phyloP scores from a whole-genome alignment of 2,888 invertebrate genomes.

The Physocephala rufipes region DNA sequence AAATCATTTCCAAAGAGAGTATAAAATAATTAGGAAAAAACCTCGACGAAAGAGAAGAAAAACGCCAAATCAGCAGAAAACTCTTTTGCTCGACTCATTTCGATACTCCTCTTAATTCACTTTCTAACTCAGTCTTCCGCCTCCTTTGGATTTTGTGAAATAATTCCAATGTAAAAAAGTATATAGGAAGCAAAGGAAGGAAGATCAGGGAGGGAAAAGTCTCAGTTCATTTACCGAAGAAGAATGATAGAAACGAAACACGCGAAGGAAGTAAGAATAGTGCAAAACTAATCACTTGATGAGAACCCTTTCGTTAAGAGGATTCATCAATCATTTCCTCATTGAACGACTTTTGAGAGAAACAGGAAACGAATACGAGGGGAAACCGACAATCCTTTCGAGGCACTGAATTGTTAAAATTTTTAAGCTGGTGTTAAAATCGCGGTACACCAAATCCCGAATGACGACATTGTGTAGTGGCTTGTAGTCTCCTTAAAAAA shows the following conservation, averaged over 20 bases:
- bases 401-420: too few relatives aligned
- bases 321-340: slow-evolving; percentile 39
- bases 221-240: not conserved
- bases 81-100: not conserved
- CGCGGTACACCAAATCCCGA: too few relatives aligned
- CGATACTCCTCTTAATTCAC: not conserved
- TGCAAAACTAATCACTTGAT: slow-evolving; percentile 40
- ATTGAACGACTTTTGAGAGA: not conserved
- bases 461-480: too few relatives aligned
- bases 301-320: slow-evolving; percentile 32
- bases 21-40: not conserved
- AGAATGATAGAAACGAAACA: not conserved
- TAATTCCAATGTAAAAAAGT: slow-evolving; percentile 21
- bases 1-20: not conserved
- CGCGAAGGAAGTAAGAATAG: not conserved
- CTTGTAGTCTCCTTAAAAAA: too few relatives aligned
- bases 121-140: not conserved
- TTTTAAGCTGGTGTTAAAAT: too few relatives aligned
- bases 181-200: not conserved
- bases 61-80: slow-evolving; percentile 35
- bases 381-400: too few relatives aligned
- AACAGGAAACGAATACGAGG: slow-evolving; percentile 54
- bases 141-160: slow-evolving; percentile 19
- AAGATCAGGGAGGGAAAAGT: not conserved
- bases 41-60: slow-evolving; percentile 5